phyloP scores from a whole-genome alignment of 2,888 invertebrate genomes.

The Thereva unica region DNA sequence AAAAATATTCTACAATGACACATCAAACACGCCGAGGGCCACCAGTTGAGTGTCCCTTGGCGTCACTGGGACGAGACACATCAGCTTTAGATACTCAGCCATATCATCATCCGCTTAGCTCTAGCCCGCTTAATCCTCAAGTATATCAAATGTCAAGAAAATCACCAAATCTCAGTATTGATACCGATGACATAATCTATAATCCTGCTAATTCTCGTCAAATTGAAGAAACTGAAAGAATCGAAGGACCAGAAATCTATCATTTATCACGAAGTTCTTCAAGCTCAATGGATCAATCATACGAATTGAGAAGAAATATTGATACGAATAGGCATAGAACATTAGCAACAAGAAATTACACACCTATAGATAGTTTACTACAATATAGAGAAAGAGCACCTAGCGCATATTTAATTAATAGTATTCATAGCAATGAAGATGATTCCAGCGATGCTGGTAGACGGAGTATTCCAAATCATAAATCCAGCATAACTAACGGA shows the following conservation, averaged over 20 bases:
- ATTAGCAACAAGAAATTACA: conserved; percentile 49
- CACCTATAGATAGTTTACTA: conserved; percentile 53
- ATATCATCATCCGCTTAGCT: conserved; percentile 58
- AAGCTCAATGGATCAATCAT: conserved; percentile 48
- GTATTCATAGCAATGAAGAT: conserved; percentile 24
- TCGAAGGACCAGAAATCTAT: conserved; percentile 46
- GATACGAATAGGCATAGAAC: conserved; percentile 20
- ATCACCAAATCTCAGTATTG: conserved; percentile 54
- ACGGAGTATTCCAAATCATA: conserved; percentile 33
- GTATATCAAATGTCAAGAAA: conserved; percentile 59
- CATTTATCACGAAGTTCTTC: conserved; percentile 51
- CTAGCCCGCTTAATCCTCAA: conserved; percentile 59
- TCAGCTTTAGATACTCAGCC: conserved; percentile 55
- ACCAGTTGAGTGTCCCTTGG: conserved; percentile 64
- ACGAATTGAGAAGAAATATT: conserved; percentile 35
- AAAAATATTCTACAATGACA: conserved; percentile 48
- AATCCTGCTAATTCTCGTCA: conserved; percentile 51
- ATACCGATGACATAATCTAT: conserved; percentile 51
- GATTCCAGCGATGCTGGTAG: conserved; percentile 49
- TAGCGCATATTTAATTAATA: conserved; percentile 47
- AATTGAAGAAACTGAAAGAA: background rate
- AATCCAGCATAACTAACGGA: conserved; percentile 45
- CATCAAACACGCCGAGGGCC: conserved; percentile 57
- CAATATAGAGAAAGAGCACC: conserved; percentile 48
- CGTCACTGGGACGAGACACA: conserved; percentile 63